A percentile compares a stretch with the other conserved stretches of the same genome.
Conservation (phyloP, 2,888 invertebrate species). For the Hypercompe scribonia region DNA sequence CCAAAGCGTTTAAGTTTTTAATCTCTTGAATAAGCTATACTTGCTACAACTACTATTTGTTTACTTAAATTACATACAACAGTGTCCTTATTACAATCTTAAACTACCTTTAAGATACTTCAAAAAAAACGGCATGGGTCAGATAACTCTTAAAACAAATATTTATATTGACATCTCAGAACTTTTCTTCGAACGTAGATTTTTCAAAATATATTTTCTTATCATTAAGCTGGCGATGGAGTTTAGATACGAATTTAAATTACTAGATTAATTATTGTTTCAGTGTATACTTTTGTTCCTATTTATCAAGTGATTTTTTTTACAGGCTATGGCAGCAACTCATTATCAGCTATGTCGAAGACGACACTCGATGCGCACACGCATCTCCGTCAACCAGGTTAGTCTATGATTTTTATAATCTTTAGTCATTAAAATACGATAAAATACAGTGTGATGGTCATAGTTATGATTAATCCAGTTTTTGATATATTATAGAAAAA, state of each 20-base stretch:
- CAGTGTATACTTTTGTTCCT: background rate
- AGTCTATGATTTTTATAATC: conserved; percentile 41
- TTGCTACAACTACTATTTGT: no score
- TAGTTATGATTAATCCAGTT: no score
- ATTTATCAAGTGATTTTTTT: conserved; percentile 60
- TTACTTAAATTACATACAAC: no score
- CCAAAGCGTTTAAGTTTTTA: no score
- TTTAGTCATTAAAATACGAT: background rate
- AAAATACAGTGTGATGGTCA: no score
- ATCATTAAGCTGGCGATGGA: background rate
- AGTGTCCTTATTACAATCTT: no score
- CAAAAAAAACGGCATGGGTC: no score
- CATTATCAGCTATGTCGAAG: conserved; percentile 92
- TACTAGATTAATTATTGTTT: background rate
- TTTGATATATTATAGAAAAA: no score
- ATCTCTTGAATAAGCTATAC: no score
- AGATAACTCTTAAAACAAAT: no score
- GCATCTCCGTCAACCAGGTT: conserved; percentile 96
- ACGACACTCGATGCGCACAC: conserved; percentile 95
- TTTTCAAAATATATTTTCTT: background rate
- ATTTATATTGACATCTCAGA: no score
- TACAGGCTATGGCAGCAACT: conserved; percentile 95
- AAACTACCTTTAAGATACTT: no score
- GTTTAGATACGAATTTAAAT: background rate
- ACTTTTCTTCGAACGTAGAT: background rate